These are phyloP conservation scores for Acropternis orthonyx DNA, from an alignment of 2,797 vertebrate genomes.

Conservation along the genomic window DNA sequence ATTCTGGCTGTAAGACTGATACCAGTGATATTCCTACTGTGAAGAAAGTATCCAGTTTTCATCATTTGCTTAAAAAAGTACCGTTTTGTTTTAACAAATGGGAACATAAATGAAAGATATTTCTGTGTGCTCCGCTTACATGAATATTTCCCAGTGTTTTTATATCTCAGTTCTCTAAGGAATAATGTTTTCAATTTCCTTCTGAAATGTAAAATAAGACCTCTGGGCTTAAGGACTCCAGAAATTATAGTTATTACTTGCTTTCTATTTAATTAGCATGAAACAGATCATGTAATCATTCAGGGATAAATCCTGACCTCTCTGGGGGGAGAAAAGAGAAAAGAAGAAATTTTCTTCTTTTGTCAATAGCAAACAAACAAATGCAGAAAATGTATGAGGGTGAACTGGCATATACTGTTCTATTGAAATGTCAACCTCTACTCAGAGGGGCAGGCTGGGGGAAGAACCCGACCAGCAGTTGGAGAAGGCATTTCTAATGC, in stretches of 20 bases:
- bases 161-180: conserved; percentile 34
- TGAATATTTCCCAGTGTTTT: conserved; percentile 60
- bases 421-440: background rate
- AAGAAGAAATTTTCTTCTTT: background rate
- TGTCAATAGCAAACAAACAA: background rate
- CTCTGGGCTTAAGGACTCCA: conserved; percentile 53
- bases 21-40: background rate
- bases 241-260: conserved; percentile 14
- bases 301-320: conserved; percentile 24
- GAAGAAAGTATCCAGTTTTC: conserved; percentile 36
- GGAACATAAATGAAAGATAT: conserved; percentile 51
- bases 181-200: conserved; percentile 64
- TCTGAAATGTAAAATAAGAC: conserved; percentile 68
- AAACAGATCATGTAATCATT: conserved; percentile 37
- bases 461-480: background rate
- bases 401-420: background rate
- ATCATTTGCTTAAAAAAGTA: conserved; percentile 63
- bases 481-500: background rate
- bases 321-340: background rate
- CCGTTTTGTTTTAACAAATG: conserved; percentile 54
- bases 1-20: background rate
- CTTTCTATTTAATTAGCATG: conserved; percentile 63
- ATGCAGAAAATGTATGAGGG: background rate
- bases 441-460: background rate
- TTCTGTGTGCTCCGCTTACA: conserved; percentile 46